Conservation (phyloP, 2,797 vertebrate species). For the Peromyscus aztecus region DNA sequence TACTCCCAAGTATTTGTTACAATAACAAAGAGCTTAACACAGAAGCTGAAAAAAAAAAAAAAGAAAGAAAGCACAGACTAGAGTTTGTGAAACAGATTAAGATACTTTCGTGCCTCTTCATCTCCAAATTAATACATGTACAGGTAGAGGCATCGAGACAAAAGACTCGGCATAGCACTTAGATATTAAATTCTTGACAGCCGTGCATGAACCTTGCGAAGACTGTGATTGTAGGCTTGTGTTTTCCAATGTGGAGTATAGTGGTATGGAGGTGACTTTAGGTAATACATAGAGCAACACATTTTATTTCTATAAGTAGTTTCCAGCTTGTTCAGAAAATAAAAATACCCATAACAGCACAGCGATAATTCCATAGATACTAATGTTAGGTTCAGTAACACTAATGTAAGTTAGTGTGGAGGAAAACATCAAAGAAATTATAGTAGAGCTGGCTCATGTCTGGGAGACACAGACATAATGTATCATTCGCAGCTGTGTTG, state of each 20-base stretch:
- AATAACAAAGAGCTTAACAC: background rate
- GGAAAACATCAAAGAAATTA: background rate
- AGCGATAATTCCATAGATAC: background rate
- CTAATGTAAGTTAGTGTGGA: background rate
- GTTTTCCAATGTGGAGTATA: background rate
- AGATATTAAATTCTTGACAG: background rate
- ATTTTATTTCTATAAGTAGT: background rate
- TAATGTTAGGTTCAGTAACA: background rate
- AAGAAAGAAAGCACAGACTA: background rate
- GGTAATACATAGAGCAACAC: background rate
- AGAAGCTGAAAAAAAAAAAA: background rate
- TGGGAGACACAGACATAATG: background rate
- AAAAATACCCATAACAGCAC: background rate
- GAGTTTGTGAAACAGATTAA: background rate
- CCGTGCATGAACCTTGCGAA: background rate
- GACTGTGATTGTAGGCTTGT: background rate
- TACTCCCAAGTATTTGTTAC: background rate
- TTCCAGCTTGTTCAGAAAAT: background rate
- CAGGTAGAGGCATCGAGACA: background rate
- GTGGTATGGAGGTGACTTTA: background rate
- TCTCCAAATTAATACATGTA: background rate
- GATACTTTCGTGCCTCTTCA: background rate
- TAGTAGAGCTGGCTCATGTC: background rate
- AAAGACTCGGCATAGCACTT: background rate
- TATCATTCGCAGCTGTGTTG: background rate